Evolutionary conservation across 2,797 vertebrate genomes (phyloP).

Genomic region (Erpetoichthys calabaricus): DNA sequence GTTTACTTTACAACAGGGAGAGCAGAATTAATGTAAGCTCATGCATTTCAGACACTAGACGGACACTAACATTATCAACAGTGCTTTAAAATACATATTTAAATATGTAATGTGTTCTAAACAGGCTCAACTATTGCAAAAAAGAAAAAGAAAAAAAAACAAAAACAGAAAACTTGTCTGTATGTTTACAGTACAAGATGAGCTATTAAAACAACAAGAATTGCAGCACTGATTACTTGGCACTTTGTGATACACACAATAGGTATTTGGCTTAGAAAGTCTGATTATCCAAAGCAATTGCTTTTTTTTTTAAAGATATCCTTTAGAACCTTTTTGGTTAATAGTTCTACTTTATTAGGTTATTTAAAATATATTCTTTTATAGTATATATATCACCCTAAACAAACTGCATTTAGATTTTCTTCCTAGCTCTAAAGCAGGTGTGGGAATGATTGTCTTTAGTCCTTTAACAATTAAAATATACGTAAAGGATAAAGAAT

Average conservation of each 20-base stretch:
- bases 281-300: conserved; percentile 21
- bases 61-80: conserved; percentile 21
- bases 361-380: conserved; percentile 11
- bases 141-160: conserved; percentile 26
- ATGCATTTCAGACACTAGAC: conserved; percentile 20
- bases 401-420: not conserved
- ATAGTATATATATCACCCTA: not conserved
- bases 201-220: conserved; percentile 20
- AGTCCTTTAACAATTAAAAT: too few relatives aligned
- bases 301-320: conserved; percentile 29
- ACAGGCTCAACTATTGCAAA: conserved; percentile 28
- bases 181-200: conserved; percentile 21
- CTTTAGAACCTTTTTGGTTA: conserved; percentile 40
- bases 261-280: conserved; percentile 40
- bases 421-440: not conserved
- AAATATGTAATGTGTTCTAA: conserved; percentile 18
- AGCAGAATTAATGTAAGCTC: conserved; percentile 15
- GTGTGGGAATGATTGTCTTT: too few relatives aligned
- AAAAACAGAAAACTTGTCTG: conserved; percentile 14
- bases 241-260: conserved; percentile 43
- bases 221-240: conserved; percentile 30
- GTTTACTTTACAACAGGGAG: conserved; percentile 22
- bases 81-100: conserved; percentile 19
- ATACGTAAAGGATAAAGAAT: too few relatives aligned
- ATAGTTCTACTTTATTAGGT: conserved; percentile 18